Evolutionary conservation across 2,113 vertebrate species (phyloP), one percentile per base, ranked within the genome.

Genomic region (Synodontis membranacea): DNA sequence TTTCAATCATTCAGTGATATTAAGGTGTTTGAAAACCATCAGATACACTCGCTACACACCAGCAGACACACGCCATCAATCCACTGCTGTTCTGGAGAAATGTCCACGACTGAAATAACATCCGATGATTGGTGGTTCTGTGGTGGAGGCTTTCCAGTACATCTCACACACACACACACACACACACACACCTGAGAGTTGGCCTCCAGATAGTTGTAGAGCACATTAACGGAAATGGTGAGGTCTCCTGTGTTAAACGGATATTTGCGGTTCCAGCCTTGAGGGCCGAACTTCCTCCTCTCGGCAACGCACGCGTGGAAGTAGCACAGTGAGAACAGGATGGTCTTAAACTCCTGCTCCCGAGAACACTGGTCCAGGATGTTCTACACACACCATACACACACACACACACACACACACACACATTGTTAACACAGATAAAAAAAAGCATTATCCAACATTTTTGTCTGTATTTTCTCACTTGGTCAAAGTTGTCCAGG

Each of bases 261-360:
- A 87, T 96, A 96, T 88, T 95, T 96, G 62, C 94, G 93, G 91
- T 96, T 97, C 96, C 95, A 96, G 5, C 95, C 95, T 88, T 95
- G 95, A 3, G 95, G 93, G 8, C 96, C 95, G 86, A 94, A 96
- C 91, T 96, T 96, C 81, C 95, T 93, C 64, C 96, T 93, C 88
- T 96, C 95, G 0, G 95, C 94, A 81, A 96, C 94, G 89, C 94
- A 96, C 17, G 95, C 96, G 1, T 96, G 96, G 82, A 96, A 96
- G 88, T 95, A 96, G 86, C 96, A 96, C 75, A 96, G 90, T 17
- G 95, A 96, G 91, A 96, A 96, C 52, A 96, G 91, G 89, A 96
- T 95, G 84, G 93, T 95, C 92, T 96, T 96, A 89, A 97, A 96
- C 93, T 97, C 96, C 91, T 96, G 95, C 91, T 96, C 95, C 5